These are phyloP conservation scores for Ceratitis capitata DNA, from an alignment of 1,140 invertebrate species.

Conservation along the genomic window DNA sequence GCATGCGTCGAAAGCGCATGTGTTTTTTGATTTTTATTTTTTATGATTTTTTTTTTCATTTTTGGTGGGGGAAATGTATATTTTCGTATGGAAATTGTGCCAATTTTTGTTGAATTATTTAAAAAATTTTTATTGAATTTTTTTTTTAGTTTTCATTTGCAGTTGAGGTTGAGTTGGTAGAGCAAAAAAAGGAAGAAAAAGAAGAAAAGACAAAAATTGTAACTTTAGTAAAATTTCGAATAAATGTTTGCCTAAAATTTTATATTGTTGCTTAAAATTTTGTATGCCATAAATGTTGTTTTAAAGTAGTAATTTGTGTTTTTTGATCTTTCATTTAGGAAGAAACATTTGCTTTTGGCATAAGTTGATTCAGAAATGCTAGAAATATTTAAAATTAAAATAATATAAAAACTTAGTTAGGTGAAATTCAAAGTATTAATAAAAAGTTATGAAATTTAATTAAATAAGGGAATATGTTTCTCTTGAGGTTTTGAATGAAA, in stretches of 20 bases:
- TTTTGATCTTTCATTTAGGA: too few species aligned
- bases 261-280: background rate
- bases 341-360: background rate
- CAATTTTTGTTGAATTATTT: conserved; percentile 50
- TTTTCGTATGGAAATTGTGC: conserved; percentile 46
- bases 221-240: conserved; percentile 61
- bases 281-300: background rate
- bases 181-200: conserved; percentile 65
- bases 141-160: conserved; percentile 51
- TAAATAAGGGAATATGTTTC: too few species aligned
- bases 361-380: background rate
- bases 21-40: background rate
- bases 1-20: background rate
- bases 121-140: conserved; percentile 52
- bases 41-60: conserved; percentile 38
- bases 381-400: background rate
- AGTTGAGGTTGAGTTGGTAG: conserved; percentile 51
- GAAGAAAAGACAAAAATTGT: conserved; percentile 61
- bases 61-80: conserved; percentile 50
- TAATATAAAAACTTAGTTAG: background rate
- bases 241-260: conserved; percentile 20
- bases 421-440: too few species aligned
- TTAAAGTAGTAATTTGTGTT: background rate
- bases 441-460: too few species aligned
- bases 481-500: too few species aligned